A percentile compares a stretch with the other conserved stretches of the same genome.
phyloP scores from a whole-genome alignment of 2,113 vertebrate species.

The Colinus virginianus region DNA sequence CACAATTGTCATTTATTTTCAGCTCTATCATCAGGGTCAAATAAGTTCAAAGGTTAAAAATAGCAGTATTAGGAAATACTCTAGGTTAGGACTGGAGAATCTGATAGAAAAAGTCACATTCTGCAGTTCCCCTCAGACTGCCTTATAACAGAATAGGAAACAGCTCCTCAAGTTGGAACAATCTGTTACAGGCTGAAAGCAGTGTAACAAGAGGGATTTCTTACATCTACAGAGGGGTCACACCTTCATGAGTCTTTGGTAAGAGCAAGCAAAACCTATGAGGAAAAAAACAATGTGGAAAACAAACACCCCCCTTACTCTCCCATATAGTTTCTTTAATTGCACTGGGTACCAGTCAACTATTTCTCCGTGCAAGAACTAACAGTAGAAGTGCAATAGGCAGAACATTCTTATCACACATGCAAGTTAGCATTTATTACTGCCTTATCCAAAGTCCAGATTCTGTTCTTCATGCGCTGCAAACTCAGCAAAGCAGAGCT shows the following conservation, averaged over 20 bases:
- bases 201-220: background rate
- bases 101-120: background rate
- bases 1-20: conserved; percentile 13
- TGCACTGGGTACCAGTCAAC: background rate
- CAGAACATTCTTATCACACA: conserved; percentile 57
- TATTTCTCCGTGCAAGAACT: background rate
- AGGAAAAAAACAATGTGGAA: background rate
- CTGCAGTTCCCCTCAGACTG: background rate
- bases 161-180: background rate
- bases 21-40: conserved; percentile 5
- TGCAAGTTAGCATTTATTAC: conserved; percentile 44
- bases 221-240: background rate
- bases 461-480: background rate
- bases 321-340: background rate
- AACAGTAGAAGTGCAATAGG: background rate
- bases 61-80: background rate
- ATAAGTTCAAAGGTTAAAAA: conserved; percentile 34
- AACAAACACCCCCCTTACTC: background rate
- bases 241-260: background rate
- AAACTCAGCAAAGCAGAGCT: conserved; percentile 28
- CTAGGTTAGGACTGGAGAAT: background rate
- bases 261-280: background rate
- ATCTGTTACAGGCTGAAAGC: background rate
- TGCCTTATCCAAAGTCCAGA: conserved; percentile 67
- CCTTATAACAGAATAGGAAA: background rate